Evolutionary conservation across 2,888 invertebrate species (phyloP).

Genomic region (Eupeodes latifasciatus): DNA sequence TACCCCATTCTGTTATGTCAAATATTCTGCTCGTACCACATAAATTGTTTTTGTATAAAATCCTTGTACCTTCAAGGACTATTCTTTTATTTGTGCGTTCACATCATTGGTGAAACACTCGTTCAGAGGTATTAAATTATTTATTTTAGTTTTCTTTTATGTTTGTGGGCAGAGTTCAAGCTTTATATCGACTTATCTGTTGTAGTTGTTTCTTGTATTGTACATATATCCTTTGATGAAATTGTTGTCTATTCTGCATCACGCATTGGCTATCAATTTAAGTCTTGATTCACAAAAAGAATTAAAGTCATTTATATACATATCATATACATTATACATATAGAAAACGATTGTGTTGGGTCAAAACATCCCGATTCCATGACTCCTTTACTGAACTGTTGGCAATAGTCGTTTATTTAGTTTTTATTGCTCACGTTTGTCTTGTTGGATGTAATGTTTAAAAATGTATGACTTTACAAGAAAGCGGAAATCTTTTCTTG

Average conservation of each 20-base stretch:
- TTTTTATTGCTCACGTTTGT: constrained; percentile 21
- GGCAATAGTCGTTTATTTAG: neutral
- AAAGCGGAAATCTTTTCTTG: neutral
- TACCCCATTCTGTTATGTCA: neutral
- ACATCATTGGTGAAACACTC: too few relatives aligned
- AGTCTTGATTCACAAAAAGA: constrained; percentile 3
- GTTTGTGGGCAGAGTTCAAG: neutral
- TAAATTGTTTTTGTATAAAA: neutral
- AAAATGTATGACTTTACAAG: neutral
- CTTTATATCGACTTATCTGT: neutral
- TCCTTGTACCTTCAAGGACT: neutral
- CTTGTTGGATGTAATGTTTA: neutral
- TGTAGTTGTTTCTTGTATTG: neutral
- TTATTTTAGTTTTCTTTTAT: neutral
- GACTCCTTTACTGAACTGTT: neutral
- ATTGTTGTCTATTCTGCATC: neutral
- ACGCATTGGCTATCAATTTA: constrained; percentile 11
- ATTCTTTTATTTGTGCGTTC: neutral
- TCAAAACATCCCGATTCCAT: neutral
- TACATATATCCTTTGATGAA: neutral
- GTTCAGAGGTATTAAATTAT: neutral
- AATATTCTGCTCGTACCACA: neutral
- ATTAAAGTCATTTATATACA: constrained; percentile 9
- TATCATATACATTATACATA: neutral
- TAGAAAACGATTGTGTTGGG: neutral